A percentile compares a stretch with the other conserved stretches of the same genome.
Evolutionary conservation across 2,888 invertebrate species (phyloP).

Genomic region (Callyntrura sp.): DNA sequence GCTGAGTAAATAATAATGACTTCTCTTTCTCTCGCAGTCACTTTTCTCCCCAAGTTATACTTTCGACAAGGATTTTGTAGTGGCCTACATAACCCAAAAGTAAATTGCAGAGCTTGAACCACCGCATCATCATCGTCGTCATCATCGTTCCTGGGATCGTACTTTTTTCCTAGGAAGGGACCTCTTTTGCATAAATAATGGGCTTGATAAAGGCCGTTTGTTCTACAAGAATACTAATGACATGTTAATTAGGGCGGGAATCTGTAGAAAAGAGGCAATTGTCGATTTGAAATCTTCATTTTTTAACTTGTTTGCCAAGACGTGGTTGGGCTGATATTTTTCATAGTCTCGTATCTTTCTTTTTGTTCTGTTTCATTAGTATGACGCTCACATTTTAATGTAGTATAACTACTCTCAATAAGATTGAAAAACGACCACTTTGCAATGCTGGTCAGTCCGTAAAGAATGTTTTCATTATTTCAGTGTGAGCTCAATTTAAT

Average conservation of each 20-base stretch:
- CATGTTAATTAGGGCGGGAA: conserved; percentile 38
- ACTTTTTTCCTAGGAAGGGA: conserved; percentile 12
- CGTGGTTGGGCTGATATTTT: conserved; percentile 49
- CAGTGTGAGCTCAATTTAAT: too few species aligned
- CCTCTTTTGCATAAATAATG: conserved; percentile 64
- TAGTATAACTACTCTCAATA: neutral
- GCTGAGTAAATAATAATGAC: conserved; percentile 65
- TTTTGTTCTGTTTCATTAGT: conserved; percentile 16
- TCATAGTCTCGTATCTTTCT: neutral
- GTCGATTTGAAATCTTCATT: conserved; percentile 36
- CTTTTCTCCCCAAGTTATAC: too few species aligned
- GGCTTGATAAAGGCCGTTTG: conserved; percentile 45
- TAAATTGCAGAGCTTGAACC: conserved; percentile 17
- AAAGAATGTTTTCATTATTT: neutral
- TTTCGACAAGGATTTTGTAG: neutral
- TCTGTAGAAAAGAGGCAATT: conserved; percentile 25
- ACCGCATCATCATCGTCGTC: neutral
- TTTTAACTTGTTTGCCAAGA: conserved; percentile 5
- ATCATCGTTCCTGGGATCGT: conserved; percentile 7
- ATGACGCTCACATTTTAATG: neutral
- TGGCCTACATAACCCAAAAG: neutral
- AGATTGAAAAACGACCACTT: neutral
- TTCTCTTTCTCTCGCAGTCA: conserved; percentile 9
- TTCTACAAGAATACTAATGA: conserved; percentile 52
- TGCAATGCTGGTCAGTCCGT: conserved; percentile 30